Evolutionary conservation across 2,113 vertebrate genomes (phyloP), one percentile per base, ranked within the genome.

Genomic region (Pollimyrus isidori): DNA sequence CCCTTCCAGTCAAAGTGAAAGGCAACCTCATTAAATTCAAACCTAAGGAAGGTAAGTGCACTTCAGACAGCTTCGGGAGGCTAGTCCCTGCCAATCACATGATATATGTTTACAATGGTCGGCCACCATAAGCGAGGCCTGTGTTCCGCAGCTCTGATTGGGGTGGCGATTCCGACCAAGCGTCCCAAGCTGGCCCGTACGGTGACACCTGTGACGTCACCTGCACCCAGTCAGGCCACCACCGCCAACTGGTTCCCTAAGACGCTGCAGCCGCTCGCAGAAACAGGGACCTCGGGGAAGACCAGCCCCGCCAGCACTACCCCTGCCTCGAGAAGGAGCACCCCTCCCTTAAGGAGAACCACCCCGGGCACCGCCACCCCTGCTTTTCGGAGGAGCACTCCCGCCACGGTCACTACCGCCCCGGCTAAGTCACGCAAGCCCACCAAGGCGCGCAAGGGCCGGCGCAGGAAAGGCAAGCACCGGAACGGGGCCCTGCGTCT

Each of bases 11-110:
- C 90, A 95, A 93, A 94, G 96, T 97, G 26, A 98, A 94, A 93
- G 96, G 97, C 92, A 95, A 92, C 30, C 94, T 95, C 88, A 92
- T 97, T 89, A 93, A 85, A 0, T 98, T 99, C 90, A 93, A 96
- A 92, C 97, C 97, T 42, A 97, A 97, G 92, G 98, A 98, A 95
- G 96, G 98, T 99, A 94, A 97, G 97, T 97, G 84, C 62, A 7
- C 52, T 89, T 48, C 4, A 80, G 1, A 6, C 5, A 15, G 30
- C 42, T 82, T 82, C 26, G 3, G n/a, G 62, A 1, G 30, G n/a
- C 49, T n/a, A 39, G 52, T n/a, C 48, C 21, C 11, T 49, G 30
- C n/a, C 17, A 17, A 6, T 89, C n/a, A 3, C 80, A n/a, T 58
- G 48, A 21, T 19, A 2, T 30, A 5, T 48, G 53, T 92, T 84